These are phyloP conservation scores for Apamea epomidion DNA, from an alignment of 2,888 invertebrate genomes.

Conservation along the genomic window DNA sequence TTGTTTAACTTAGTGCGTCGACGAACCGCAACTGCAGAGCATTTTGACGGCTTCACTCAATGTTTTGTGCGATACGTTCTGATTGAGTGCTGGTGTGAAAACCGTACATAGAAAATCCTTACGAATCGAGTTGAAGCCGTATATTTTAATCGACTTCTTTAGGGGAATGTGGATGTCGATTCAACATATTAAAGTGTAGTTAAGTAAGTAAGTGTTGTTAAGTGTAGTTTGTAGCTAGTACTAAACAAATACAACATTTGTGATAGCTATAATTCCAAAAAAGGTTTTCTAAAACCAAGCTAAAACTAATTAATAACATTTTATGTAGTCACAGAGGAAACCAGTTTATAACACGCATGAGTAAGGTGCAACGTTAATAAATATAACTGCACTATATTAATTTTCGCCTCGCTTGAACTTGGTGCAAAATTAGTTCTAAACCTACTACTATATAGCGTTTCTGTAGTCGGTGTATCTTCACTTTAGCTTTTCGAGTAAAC, in stretches of 20 bases:
- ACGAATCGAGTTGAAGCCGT: neutral
- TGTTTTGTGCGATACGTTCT: conserved; percentile 1
- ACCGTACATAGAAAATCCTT: neutral
- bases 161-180: neutral
- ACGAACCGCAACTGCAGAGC: conserved; percentile 63
- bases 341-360: conserved; percentile 24
- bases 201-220: too few relatives aligned
- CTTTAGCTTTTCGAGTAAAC: conserved; percentile 8
- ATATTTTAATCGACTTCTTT: neutral
- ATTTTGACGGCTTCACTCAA: conserved; percentile 51
- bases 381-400: conserved; percentile 53
- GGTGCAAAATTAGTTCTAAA: conserved; percentile 57
- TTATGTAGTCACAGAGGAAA: conserved; percentile 1
- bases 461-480: conserved; percentile 30
- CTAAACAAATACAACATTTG: neutral
- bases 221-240: too few relatives aligned
- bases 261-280: neutral
- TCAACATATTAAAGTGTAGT: neutral
- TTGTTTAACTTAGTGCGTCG: conserved; percentile 68
- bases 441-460: conserved; percentile 14
- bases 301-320: conserved; percentile 23
- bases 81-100: neutral
- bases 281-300: neutral
- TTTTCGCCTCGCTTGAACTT: conserved; percentile 42
- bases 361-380: conserved; percentile 43